A percentile compares a stretch with the other conserved stretches of the same genome.
These are phyloP conservation scores for Syrmaticus mikado DNA, from an alignment of 2,113 vertebrate species.

Conservation along the genomic window DNA sequence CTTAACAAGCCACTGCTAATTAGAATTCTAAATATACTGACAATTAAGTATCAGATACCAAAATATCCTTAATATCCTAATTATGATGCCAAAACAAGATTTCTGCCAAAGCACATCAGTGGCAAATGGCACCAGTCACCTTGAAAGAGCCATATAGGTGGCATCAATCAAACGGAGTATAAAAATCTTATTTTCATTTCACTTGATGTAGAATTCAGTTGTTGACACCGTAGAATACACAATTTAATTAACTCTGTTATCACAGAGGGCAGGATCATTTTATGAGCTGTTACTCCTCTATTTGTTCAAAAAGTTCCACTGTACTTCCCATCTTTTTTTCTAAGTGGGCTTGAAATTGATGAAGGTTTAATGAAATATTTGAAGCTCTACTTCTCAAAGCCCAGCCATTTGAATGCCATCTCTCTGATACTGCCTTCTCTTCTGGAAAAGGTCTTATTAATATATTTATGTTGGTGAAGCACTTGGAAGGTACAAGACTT, in stretches of 20 bases:
- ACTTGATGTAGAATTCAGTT: neutral
- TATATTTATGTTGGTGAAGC: conserved; percentile 21
- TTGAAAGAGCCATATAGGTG: neutral
- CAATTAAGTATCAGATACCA: neutral
- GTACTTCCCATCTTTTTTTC: neutral
- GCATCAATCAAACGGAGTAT: neutral
- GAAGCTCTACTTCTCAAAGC: conserved; percentile 12
- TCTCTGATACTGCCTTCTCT: conserved; percentile 21
- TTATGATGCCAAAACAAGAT: neutral
- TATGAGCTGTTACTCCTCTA: neutral
- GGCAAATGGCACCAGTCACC: neutral
- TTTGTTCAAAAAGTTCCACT: neutral
- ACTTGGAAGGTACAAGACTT: conserved; percentile 18
- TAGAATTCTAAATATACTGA: neutral
- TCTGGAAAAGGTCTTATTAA: conserved; percentile 19
- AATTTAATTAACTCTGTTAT: conserved; percentile 40
- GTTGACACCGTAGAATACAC: neutral
- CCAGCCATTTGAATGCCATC: conserved; percentile 32
- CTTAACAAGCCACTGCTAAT: neutral
- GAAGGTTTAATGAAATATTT: conserved; percentile 40
- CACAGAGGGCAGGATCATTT: conserved; percentile 4
- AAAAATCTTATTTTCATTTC: conserved; percentile 3
- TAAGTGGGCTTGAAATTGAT: conserved; percentile 12
- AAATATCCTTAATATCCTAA: neutral
- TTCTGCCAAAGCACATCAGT: neutral